Conservation (phyloP, 2,797 vertebrate genomes). For the Darevskia nairensis region DNA sequence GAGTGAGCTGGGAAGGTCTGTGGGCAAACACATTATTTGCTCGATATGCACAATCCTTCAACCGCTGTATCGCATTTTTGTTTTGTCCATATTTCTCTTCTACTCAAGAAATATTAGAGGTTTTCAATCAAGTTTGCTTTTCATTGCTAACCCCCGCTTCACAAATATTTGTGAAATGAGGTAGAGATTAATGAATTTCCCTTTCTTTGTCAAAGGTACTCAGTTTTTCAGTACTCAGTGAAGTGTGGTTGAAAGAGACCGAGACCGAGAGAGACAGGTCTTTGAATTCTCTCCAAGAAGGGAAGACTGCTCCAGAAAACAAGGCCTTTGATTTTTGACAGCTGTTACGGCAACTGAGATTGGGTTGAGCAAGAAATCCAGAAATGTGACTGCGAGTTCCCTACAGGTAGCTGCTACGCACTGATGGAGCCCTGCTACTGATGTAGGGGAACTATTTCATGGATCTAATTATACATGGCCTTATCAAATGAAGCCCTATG, state of each 20-base stretch:
- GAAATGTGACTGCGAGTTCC: constrained; percentile 60
- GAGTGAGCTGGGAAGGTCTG: background rate
- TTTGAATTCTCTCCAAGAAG: constrained; percentile 47
- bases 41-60: background rate
- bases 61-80: too few relatives aligned
- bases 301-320: background rate
- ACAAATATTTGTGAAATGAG: constrained; percentile 54
- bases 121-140: constrained; percentile 60
- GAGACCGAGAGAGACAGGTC: constrained; percentile 44
- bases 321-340: constrained; percentile 69
- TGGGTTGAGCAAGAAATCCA: constrained; percentile 58
- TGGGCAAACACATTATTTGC: background rate
- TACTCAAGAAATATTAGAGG: constrained; percentile 48
- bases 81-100: background rate
- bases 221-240: constrained; percentile 62
- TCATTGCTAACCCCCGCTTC: constrained; percentile 41
- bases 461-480: background rate
- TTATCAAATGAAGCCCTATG: constrained; percentile 20
- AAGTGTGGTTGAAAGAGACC: background rate
- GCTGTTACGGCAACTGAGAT: constrained; percentile 59
- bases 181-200: constrained; percentile 63
- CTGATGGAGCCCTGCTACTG: constrained; percentile 49
- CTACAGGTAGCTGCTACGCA: constrained; percentile 58
- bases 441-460: constrained; percentile 53
- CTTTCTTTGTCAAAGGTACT: constrained; percentile 37